Evolutionary conservation across 2,113 vertebrate species (phyloP).

Genomic region (Nothoprocta perdicaria): DNA sequence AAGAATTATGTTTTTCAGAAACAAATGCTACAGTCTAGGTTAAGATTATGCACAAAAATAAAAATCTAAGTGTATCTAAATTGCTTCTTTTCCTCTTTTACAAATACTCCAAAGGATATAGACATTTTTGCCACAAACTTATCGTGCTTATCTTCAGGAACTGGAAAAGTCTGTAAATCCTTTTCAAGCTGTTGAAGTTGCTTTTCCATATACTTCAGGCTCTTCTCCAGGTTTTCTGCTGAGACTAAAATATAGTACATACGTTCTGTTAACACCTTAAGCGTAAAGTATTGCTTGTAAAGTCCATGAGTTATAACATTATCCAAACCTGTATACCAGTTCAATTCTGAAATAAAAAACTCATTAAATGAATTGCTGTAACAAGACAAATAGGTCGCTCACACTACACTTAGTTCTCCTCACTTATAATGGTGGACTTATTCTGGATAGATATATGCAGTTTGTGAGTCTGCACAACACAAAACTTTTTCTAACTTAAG

Average conservation of each 20-base stretch:
- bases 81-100: not conserved
- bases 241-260: conserved; percentile 86
- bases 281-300: conserved; percentile 39
- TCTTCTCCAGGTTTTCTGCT: conserved; percentile 96
- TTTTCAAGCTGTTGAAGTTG: conserved; percentile 96
- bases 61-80: conserved; percentile 43
- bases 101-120: conserved; percentile 89
- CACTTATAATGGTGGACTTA: not conserved
- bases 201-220: conserved; percentile 93
- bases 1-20: conserved; percentile 8
- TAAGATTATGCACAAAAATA: conserved; percentile 50
- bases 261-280: conserved; percentile 58
- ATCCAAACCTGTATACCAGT: not conserved
- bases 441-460: not conserved
- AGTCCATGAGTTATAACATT: not conserved
- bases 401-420: not conserved
- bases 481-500: not conserved
- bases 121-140: conserved; percentile 96
- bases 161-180: conserved; percentile 94
- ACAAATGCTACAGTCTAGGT: not conserved
- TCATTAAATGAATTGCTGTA: not conserved
- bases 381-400: not conserved
- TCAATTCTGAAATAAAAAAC: not conserved
- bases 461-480: not conserved
- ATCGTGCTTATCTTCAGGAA: conserved; percentile 88